Evolutionary conservation across 2,888 invertebrate species (phyloP).

Genomic region (Dicycla oo): DNA sequence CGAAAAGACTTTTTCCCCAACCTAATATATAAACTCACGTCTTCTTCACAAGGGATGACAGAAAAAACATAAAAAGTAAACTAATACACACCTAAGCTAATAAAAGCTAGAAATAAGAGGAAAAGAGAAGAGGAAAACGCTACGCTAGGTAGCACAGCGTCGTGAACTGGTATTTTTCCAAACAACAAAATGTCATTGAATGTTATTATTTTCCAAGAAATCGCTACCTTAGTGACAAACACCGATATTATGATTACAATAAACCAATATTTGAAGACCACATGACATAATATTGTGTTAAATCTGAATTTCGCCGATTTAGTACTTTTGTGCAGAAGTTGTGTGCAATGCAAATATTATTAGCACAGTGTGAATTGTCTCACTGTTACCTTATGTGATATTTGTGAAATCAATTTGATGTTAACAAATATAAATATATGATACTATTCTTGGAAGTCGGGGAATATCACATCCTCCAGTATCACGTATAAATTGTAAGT

Average conservation of each 20-base stretch:
- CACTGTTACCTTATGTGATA: conserved; percentile 70
- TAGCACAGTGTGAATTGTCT: conserved; percentile 70
- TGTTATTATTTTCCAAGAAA: conserved; percentile 28
- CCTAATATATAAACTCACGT: too few relatives aligned
- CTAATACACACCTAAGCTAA: background rate
- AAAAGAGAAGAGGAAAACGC: background rate
- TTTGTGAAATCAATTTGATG: conserved; percentile 73
- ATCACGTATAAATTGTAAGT: conserved; percentile 76
- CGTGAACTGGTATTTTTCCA: background rate
- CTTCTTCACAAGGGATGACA: too few relatives aligned
- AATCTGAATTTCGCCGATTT: conserved; percentile 54
- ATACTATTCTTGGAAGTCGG: conserved; percentile 78
- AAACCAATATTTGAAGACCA: conserved; percentile 24
- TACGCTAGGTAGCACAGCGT: background rate
- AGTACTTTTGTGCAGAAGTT: conserved; percentile 60
- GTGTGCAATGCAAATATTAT: conserved; percentile 64
- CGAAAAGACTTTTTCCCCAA: too few relatives aligned
- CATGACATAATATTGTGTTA: conserved; percentile 64
- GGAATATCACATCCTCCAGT: conserved; percentile 62
- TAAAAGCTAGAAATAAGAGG: background rate
- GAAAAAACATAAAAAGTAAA: background rate
- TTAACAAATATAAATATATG: conserved; percentile 59
- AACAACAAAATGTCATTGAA: background rate
- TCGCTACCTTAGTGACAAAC: conserved; percentile 22
- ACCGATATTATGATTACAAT: conserved; percentile 3